Evolutionary conservation across 2,113 vertebrate species (phyloP), one percentile per base, ranked within the genome.

Genomic region (Cyanocitta stelleri): DNA sequence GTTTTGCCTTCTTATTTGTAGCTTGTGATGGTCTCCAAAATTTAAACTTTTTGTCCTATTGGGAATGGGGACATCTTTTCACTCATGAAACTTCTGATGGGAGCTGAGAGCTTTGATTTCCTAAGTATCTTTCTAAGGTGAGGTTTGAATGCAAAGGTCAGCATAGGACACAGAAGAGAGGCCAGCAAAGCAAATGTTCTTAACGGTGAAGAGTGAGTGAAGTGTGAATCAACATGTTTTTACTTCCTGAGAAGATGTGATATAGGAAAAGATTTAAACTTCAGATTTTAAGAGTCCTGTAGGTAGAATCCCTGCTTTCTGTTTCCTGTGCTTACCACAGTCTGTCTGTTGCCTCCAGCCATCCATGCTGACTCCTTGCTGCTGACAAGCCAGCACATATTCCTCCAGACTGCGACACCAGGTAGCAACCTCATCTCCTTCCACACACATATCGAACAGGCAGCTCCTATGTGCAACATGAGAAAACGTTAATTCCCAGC

Each of bases 361-460:
- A 46, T 87, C 83, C 73, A 97, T 24, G 13, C 32, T 68, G 89
- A 96, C 59, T 77, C 44, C 66, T 61, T 95, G 85, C 90, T 96
- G 83, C 89, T 97, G 97, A 94, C 97, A 98, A 87, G 69, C 58
- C 87, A 95, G 51, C 75, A 85, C 72, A 1, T 98, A 96, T 74
- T 95, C 96, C 68, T 97, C 66, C 91, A 98, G 94, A 82, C 85
- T 97, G 69, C 46, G 89, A 66, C 97, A 97, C 48, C 97, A 83
- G 19, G 73, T 88, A 58, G 69, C 20, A 46, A 12, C 48, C 16
- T 94, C 83, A 56, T 96, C 81, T 90, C 62, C 89, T 69, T 73
- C 87, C 52, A 71, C 73, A 52, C 97, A 97, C 66, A 44, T 76
- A 43, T 96, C 96, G 43, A 95, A 97, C n/a, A 97, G 43, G 55